Evolutionary conservation across 2,113 vertebrate genomes (phyloP), one percentile per base, ranked within the genome.

Genomic region (Bostrychus sinensis): DNA sequence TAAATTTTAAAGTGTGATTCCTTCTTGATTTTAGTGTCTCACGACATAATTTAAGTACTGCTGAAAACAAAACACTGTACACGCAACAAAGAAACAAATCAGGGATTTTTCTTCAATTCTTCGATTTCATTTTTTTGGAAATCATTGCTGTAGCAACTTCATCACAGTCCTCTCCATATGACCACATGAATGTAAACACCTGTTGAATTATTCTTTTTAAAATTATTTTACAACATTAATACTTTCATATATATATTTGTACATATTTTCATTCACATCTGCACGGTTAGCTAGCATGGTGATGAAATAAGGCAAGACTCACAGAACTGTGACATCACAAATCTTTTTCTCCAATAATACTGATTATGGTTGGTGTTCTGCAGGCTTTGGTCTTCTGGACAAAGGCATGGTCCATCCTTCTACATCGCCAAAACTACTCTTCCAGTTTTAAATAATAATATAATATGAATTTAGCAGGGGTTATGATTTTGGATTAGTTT

Each of bases 1-100:
- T 94, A 83, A 91, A 89, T 91, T 82, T 87, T 65, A 90, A 93
- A 92, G 91, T 91, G 91, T 93, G 93, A 95, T 93, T 94, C 80
- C 89, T 73, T 86, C 92, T 88, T 96, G 95, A 98, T 98, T 98
- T 97, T 97, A 96, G 95, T 95, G 96, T 98, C 96, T 98, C 96
- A 96, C 95, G 96, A 98, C 95, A 96, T 96, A 93, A 95, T 93
- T 89, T 95, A 95, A 94, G 93, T 91, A 93, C 92, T 94, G 92
- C 89, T 92, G 89, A 85, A 93, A 91, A 63, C 84, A 82, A 78
- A 90, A 88, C 86, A 91, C 89, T 92, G 87, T 94, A 95, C 94
- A 87, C 72, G 89, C 89, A 91, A 89, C 89, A 84, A 91, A 93
- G 43, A 87, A 91, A 89, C 82, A 89, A 90, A 89, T 72, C 66